Conservation (phyloP, 2,888 invertebrate genomes). For the Argyra leucocephala region DNA sequence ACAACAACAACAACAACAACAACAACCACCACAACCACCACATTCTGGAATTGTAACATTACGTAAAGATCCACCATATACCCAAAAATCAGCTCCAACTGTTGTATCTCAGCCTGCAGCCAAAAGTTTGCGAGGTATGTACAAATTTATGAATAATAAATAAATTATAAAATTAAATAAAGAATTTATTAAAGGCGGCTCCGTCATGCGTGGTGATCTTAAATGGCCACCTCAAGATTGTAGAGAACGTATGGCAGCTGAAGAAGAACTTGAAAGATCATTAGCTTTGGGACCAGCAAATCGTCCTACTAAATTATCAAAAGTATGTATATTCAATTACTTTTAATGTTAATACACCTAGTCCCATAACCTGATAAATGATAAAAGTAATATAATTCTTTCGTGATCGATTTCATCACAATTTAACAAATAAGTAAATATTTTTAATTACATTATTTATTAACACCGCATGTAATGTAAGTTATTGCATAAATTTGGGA, state of each 20-base stretch:
- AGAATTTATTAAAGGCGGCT: conserved; percentile 53
- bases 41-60: conserved; percentile 51
- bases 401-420: too few species aligned
- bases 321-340: conserved; percentile 35
- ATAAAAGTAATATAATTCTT: too few species aligned
- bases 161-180: conserved; percentile 13
- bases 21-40: conserved; percentile 23
- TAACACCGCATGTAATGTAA: too few species aligned
- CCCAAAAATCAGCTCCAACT: conserved; percentile 65
- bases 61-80: conserved; percentile 62
- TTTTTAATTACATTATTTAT: too few species aligned
- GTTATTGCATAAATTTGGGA: too few species aligned
- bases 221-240: conserved; percentile 80
- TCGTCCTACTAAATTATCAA: conserved; percentile 59
- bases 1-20: conserved; percentile 27
- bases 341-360: too few species aligned
- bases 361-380: too few species aligned
- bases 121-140: conserved; percentile 55
- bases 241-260: conserved; percentile 62
- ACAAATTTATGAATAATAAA: conserved; percentile 8
- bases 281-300: conserved; percentile 66
- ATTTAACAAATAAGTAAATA: too few species aligned
- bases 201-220: conserved; percentile 75
- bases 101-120: conserved; percentile 72
- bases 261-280: conserved; percentile 60